phyloP scores from a whole-genome alignment of 1,140 invertebrate genomes.

The Leptinotarsa texana region DNA sequence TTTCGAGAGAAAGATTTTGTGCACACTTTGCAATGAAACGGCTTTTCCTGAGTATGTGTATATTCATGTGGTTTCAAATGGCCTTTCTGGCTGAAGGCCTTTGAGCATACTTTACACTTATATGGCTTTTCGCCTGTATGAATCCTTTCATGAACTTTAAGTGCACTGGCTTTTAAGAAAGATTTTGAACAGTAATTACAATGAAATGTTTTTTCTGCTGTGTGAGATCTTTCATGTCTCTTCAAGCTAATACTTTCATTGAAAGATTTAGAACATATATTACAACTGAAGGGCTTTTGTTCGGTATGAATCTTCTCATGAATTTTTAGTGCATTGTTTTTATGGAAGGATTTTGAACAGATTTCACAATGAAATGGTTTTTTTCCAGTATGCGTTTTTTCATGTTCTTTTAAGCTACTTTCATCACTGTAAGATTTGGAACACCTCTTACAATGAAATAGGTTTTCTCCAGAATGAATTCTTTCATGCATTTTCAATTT shows the following conservation, averaged over 20 bases:
- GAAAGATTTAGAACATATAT: not conserved
- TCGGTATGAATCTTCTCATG: not conserved
- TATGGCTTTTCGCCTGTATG: not conserved
- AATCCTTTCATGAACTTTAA: not conserved
- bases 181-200: not conserved
- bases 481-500: too few relatives aligned
- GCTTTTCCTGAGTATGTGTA: not conserved
- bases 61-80: not conserved
- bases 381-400: not conserved
- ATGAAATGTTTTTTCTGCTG: constrained; percentile 55
- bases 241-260: not conserved
- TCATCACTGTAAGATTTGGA: constrained; percentile 44
- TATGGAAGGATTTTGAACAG: not conserved
- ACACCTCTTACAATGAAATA: constrained; percentile 65
- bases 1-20: not conserved
- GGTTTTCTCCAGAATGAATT: too few relatives aligned
- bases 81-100: not conserved
- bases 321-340: not conserved
- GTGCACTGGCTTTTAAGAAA: not conserved
- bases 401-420: not conserved
- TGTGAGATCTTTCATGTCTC: not conserved
- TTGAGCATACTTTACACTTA: not conserved
- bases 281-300: not conserved
- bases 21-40: not conserved
- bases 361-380: constrained; percentile 15